Base-by-base conservation (phyloP, 2,888 invertebrate species). In the Metopia argyrocephala region DNA sequence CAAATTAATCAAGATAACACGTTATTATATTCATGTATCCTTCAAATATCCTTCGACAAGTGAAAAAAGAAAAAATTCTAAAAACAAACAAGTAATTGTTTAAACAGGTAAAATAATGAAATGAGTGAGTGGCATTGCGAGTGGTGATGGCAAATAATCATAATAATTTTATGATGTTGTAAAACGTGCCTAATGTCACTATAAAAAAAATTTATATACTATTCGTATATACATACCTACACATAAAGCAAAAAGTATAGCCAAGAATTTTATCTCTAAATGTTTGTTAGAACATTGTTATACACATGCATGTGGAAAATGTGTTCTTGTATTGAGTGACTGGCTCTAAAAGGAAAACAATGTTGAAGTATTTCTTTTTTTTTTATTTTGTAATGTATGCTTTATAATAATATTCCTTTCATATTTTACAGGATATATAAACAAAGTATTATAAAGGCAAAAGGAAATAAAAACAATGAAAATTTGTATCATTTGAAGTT, bases 1-100 rank as follows among this genome's bases (percentile, higher is more conserved):
- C 86, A 88, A 88, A 87, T 88, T 88, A 88, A 87, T 85, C 84
- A 83, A 85, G 87, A 85, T 88, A 87, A 86, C 85, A 81, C 61
- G 71, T 73, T 62, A 71, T 76, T 68, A n/a, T n/a, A n/a, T 66
- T 57, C 15, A 50, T 76, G 56, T 71, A 80, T 52, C 76, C 76
- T 76, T 76, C 64, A 52, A 50, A 68, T 61, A 75, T 69, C 76
- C 76, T 76, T 69, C 62, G 76, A 69, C 62, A 76, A 69, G 56
- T 69, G n/a, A 54, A 61, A 61, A 27, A 48, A 52, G 28, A 45
- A 45, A 27, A 21, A 74, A n/a, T n/a, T n/a, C n/a, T n/a, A n/a
- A n/a, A n/a, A n/a, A n/a, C n/a, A n/a, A n/a, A n/a, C n/a, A 59
- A 52, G 5, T 45, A 18, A 57, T 20, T 38, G 38, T 38, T 38